These are phyloP conservation scores for Clarias fuscus DNA, from an alignment of 2,797 vertebrate genomes.

Conservation along the genomic window DNA sequence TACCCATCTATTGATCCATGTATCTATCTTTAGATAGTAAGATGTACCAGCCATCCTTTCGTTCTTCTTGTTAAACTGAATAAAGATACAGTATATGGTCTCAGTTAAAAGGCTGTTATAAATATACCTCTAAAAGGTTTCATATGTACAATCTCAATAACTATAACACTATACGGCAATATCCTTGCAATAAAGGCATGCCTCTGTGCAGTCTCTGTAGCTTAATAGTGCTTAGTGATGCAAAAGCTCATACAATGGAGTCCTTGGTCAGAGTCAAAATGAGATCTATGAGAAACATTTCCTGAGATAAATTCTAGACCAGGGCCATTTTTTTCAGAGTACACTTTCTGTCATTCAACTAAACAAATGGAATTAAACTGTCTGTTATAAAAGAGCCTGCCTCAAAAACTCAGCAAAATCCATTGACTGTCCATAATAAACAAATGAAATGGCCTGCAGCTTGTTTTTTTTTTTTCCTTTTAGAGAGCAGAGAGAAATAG, in stretches of 20 bases:
- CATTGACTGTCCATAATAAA: slow-evolving; percentile 41
- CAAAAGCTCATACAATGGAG: slow-evolving; percentile 17
- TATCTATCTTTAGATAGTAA: slow-evolving; percentile 25
- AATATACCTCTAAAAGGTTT: slow-evolving; percentile 35
- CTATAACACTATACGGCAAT: background rate
- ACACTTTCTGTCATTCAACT: slow-evolving; percentile 36
- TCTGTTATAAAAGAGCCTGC: slow-evolving; percentile 40
- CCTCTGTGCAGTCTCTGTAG: background rate
- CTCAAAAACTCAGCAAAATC: slow-evolving; percentile 40
- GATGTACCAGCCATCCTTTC: slow-evolving; percentile 11
- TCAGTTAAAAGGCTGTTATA: slow-evolving; percentile 17
- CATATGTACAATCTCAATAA: slow-evolving; percentile 3
- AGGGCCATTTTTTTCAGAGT: slow-evolving; percentile 30
- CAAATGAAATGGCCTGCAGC: slow-evolving; percentile 38
- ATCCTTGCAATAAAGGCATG: slow-evolving; percentile 25
- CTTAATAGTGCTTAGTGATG: slow-evolving; percentile 26
- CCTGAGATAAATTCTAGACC: slow-evolving; percentile 21
- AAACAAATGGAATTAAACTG: slow-evolving; percentile 46
- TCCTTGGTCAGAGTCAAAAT: background rate
- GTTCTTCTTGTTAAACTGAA: slow-evolving; percentile 18
- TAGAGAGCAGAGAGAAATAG: slow-evolving; percentile 53
- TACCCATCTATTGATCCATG: background rate
- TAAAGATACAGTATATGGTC: slow-evolving; percentile 20
- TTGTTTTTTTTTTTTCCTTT: slow-evolving; percentile 36
- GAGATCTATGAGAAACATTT: slow-evolving; percentile 39